Evolutionary conservation across 1,140 invertebrate species (phyloP), one percentile per base, ranked within the genome.

Genomic region (Megalopta genalis): DNA sequence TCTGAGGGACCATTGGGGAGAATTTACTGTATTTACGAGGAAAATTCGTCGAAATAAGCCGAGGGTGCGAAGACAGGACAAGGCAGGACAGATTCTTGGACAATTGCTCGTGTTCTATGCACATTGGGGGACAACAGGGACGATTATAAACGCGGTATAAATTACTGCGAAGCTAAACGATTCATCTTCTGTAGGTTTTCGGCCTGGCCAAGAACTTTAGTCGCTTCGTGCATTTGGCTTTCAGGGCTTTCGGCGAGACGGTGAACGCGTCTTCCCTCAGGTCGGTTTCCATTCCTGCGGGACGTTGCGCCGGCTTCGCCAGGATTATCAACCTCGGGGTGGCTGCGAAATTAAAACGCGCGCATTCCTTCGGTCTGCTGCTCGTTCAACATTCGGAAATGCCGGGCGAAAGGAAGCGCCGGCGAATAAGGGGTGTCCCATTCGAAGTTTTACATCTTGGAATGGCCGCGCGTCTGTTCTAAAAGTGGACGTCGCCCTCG

Each of bases 201-300:
- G 90, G 90, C 9, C 76, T 80, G 12, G 91, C 91, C 21, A 92
- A 81, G 14, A 25, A 32, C 80, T 88, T 89, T 39, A 89, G 69
- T 23, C 86, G 82, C 54, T 68, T 77, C 18, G 85, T 73, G 69
- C 90, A 91, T 49, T 62, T 84, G 23, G 91, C 89, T 68, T 87
- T 88, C 68, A 92, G 69, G 9, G 91, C 91, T 57, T 12, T 42
- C 16, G 86, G 88, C 23, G 87, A 82, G 2, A 92, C 91, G 0
- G 68, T 88, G 73, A 92, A 92, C 10, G 91, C 90, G 57, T 92
- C 82, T 37, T 91, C 88, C 10, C 87, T 88, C 6, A 91, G 60
- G 81, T 92, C 90, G n/a, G 87, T 91, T 77, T 92, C 88, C 3
- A 81, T 83, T 54, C 90, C 90, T 5, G 87, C 68, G 0, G 87